These are phyloP conservation scores for Melanchra persicariae DNA, from an alignment of 2,888 invertebrate species.

Conservation along the genomic window DNA sequence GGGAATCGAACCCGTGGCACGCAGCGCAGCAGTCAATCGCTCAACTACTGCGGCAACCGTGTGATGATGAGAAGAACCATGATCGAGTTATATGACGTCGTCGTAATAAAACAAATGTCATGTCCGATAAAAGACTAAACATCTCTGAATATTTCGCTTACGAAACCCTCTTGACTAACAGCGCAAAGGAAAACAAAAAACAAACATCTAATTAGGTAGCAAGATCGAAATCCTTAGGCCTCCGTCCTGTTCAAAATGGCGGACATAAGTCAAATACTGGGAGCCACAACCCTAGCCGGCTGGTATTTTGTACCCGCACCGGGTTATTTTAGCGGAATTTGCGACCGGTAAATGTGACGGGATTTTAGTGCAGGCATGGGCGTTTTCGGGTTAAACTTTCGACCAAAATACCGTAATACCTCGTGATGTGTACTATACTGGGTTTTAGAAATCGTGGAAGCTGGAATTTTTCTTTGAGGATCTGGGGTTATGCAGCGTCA, in stretches of 20 bases:
- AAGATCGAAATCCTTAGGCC: slow-evolving; percentile 42
- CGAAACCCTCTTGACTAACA: not conserved
- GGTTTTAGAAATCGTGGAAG: slow-evolving; percentile 20
- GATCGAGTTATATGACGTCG: too few relatives aligned
- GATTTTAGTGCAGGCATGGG: slow-evolving; percentile 68
- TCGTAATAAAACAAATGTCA: not conserved
- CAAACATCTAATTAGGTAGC: slow-evolving; percentile 52
- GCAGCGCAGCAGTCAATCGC: too few relatives aligned
- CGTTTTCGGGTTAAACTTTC: slow-evolving; percentile 64
- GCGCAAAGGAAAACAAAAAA: slow-evolving; percentile 29
- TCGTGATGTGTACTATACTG: slow-evolving; percentile 34
- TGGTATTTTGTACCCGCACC: slow-evolving; percentile 64
- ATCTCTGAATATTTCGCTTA: not conserved
- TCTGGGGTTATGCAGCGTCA: not conserved
- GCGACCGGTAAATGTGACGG: slow-evolving; percentile 70
- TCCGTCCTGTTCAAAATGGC: slow-evolving; percentile 39
- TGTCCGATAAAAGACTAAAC: not conserved
- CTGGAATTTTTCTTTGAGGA: slow-evolving; percentile 12
- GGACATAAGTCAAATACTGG: slow-evolving; percentile 62
- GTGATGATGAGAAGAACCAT: too few relatives aligned
- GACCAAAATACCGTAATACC: slow-evolving; percentile 52
- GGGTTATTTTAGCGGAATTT: slow-evolving; percentile 72
- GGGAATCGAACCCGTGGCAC: too few relatives aligned
- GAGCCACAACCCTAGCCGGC: slow-evolving; percentile 55
- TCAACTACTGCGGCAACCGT: too few relatives aligned